Conservation (phyloP, 2,113 vertebrate species). For the western clawed frog (Xenopus tropicalis) region UCB_Xtro_10.0 CM004445.2:40739001-40739500, state of each 20-base stretch:
- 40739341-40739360: conserved; percentile 18
- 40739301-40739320: conserved; percentile 4
- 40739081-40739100: too few relatives aligned
- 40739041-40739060: too few relatives aligned
- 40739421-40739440: background rate
- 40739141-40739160: conserved; percentile 38
- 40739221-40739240: conserved; percentile 27
- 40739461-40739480: background rate
- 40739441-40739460: background rate
- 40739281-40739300: background rate
- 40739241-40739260: conserved; percentile 24
- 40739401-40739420: background rate
- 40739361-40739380: background rate
- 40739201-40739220: conserved; percentile 24
- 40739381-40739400: background rate
- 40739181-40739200: conserved; percentile 32
- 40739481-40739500: too few relatives aligned
- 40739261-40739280: conserved; percentile 6
- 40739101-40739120: background rate
- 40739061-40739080: too few relatives aligned
- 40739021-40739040: too few relatives aligned
- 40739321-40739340: conserved; percentile 29
- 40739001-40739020: too few relatives aligned
- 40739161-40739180: conserved; percentile 31
- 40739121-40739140: conserved; percentile 18